These are phyloP conservation scores for Columba guinea DNA, from an alignment of 2,797 vertebrate species.

Conservation along the genomic window DNA sequence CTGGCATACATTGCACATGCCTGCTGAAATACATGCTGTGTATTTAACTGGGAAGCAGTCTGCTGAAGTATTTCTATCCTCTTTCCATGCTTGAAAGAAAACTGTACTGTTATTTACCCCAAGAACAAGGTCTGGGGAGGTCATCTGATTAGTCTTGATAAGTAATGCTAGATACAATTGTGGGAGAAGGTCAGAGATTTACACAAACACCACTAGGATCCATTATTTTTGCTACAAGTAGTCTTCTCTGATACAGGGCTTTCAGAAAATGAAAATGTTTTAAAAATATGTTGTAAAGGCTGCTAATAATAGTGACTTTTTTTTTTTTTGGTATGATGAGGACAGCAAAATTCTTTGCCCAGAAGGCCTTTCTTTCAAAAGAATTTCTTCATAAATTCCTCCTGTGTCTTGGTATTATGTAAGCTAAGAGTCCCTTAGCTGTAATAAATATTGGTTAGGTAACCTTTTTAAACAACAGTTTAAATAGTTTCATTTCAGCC, in stretches of 20 bases:
- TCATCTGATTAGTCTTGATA: not conserved
- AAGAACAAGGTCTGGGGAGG: not conserved
- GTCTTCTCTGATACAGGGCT: not conserved
- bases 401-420: conserved; percentile 34
- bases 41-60: not conserved
- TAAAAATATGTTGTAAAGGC: not conserved
- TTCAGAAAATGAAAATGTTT: not conserved
- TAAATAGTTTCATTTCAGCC: conserved; percentile 49
- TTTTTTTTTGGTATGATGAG: not conserved
- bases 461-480: conserved; percentile 51
- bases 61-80: not conserved
- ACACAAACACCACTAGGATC: not conserved
- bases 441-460: conserved; percentile 51
- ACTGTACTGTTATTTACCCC: not conserved
- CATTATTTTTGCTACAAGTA: not conserved
- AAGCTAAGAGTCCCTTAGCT: conserved; percentile 21
- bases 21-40: not conserved
- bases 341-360: not conserved
- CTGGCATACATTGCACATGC: not conserved
- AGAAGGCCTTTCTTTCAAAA: not conserved
- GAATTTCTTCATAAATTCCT: conserved; percentile 45
- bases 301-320: not conserved
- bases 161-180: not conserved
- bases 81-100: not conserved
- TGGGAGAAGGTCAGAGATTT: not conserved